Evolutionary conservation across 2,888 invertebrate genomes (phyloP).

Genomic region (Druceiella hillmani): DNA sequence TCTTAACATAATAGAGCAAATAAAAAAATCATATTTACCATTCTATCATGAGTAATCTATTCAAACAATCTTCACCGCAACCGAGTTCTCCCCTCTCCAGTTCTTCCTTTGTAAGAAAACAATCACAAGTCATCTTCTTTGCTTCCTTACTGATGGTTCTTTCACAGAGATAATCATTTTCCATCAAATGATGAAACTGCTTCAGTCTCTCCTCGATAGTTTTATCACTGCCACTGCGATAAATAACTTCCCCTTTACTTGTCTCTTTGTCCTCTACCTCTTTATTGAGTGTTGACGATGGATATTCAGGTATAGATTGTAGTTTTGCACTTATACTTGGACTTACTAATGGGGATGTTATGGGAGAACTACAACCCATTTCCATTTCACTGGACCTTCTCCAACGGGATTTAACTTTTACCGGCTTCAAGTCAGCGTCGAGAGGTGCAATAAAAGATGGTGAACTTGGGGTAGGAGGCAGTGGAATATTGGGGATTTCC

Average conservation of each 20-base stretch:
- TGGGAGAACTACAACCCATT: constrained; percentile 50
- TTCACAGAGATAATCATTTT: constrained; percentile 82
- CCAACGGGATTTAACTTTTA: constrained; percentile 77
- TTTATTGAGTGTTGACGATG: constrained; percentile 29
- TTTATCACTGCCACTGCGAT: constrained; percentile 45
- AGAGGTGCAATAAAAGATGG: constrained; percentile 44
- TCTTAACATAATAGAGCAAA: too few relatives aligned
- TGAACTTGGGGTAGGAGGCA: constrained; percentile 34
- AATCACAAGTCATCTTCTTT: constrained; percentile 93
- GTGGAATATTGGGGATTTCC: constrained; percentile 28
- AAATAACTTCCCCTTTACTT: constrained; percentile 30
- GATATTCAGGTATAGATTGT: constrained; percentile 30
- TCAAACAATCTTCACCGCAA: constrained; percentile 95
- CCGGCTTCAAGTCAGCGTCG: constrained; percentile 65
- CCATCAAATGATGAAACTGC: constrained; percentile 73
- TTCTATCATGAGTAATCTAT: constrained; percentile 96
- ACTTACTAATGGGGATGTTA: constrained; percentile 39
- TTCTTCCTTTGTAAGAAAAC: constrained; percentile 87
- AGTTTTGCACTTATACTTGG: constrained; percentile 35
- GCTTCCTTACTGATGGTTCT: constrained; percentile 86
- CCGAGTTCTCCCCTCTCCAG: constrained; percentile 75
- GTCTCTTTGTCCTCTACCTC: constrained; percentile 16
- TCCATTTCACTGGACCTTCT: constrained; percentile 69
- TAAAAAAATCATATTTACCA: constrained; percentile 61
- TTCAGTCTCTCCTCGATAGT: constrained; percentile 56